phyloP scores from a whole-genome alignment of 2,888 invertebrate genomes.

The Osmoderma eremita region DNA sequence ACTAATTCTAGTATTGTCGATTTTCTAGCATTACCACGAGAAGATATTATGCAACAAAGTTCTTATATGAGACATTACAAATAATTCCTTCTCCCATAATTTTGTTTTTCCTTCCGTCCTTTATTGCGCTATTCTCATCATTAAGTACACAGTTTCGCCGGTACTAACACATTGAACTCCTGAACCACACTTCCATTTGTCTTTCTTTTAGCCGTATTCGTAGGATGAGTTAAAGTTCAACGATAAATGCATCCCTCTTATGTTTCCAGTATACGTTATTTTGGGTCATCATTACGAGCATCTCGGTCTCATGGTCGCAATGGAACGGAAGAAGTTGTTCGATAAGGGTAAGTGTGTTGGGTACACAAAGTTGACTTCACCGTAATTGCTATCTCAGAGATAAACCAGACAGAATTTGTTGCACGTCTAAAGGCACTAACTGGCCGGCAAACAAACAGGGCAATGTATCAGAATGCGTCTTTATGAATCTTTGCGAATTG shows the following conservation, averaged over 20 bases:
- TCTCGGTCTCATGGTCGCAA: slow-evolving; percentile 87
- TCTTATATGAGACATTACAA: too few species aligned
- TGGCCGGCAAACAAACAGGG: neutral
- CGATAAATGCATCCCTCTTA: slow-evolving; percentile 37
- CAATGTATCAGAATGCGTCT: too few species aligned
- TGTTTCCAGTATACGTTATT: slow-evolving; percentile 86
- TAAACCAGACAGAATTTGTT: slow-evolving; percentile 8
- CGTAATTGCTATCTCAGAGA: slow-evolving; percentile 1
- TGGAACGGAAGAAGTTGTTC: slow-evolving; percentile 83
- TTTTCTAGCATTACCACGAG: too few species aligned
- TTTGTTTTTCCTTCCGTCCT: neutral
- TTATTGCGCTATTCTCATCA: neutral
- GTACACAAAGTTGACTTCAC: neutral
- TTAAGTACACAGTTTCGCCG: neutral
- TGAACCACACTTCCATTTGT: slow-evolving; percentile 5
- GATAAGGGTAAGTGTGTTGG: slow-evolving; percentile 72
- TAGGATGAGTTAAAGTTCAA: slow-evolving; percentile 20
- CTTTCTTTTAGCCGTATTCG: neutral
- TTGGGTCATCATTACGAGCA: slow-evolving; percentile 92
- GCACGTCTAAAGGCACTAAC: slow-evolving; percentile 1
- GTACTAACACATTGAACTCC: neutral
- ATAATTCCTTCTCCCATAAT: too few species aligned
- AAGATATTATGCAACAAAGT: too few species aligned
- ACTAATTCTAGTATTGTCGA: too few species aligned
- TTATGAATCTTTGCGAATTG: too few species aligned